These are phyloP conservation scores for Leptocoma aspasia DNA, from an alignment of 2,113 vertebrate genomes.

Conservation along the genomic window DNA sequence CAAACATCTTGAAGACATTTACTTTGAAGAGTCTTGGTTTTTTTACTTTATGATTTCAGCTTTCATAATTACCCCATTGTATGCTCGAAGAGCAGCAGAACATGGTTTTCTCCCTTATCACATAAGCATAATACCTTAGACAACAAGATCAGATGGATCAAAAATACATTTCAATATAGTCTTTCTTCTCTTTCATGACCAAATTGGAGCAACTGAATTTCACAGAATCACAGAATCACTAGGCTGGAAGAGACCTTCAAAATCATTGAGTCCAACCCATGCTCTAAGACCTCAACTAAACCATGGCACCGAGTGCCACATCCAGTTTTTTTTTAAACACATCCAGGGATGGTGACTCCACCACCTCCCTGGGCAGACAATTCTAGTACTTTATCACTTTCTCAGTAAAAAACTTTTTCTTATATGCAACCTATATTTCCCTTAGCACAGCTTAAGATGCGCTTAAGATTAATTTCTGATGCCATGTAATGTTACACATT, in stretches of 20 bases:
- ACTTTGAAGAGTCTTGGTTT: neutral
- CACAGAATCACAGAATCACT: neutral
- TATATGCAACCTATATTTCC: neutral
- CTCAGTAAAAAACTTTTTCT: neutral
- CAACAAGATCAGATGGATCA: neutral
- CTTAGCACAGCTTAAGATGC: neutral
- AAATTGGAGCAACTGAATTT: neutral
- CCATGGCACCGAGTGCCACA: neutral
- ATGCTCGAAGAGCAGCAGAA: neutral
- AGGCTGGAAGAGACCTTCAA: neutral
- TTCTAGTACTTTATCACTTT: neutral
- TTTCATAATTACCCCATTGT: neutral
- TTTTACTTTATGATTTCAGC: neutral
- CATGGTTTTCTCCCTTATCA: neutral
- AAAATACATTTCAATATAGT: neutral
- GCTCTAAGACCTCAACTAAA: neutral
- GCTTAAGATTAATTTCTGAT: neutral
- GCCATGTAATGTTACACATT: neutral
- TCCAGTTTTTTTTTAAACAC: neutral
- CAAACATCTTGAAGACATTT: neutral
- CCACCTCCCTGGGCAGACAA: neutral
- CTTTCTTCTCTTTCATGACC: neutral
- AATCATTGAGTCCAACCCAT: neutral
- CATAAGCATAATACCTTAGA: neutral
- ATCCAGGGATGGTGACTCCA: neutral